Conservation (phyloP, 2,113 vertebrate genomes). For the Archilochus colubris region DNA sequence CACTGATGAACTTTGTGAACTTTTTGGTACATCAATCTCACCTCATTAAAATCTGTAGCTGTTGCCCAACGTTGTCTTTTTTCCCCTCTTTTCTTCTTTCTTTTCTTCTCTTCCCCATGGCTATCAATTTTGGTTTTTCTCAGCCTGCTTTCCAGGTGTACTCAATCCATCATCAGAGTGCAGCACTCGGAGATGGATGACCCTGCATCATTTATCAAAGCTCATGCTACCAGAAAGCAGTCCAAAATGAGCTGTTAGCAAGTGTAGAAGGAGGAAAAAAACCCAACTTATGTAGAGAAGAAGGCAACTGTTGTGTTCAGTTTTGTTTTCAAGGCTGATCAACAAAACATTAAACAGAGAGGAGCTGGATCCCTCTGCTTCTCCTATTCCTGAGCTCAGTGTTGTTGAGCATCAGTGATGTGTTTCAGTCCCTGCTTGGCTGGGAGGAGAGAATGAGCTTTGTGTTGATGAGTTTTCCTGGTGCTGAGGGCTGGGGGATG, state of each 20-base stretch:
- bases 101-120: neutral
- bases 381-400: neutral
- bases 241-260: constrained; percentile 15
- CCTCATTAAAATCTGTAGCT: neutral
- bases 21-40: neutral
- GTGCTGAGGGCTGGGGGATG: neutral
- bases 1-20: too few species aligned
- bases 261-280: neutral
- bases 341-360: neutral
- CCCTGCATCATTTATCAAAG: constrained; percentile 31
- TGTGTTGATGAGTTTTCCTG: neutral
- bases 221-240: neutral
- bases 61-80: neutral
- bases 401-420: neutral
- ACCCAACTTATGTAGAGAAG: neutral
- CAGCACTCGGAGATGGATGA: constrained; percentile 33
- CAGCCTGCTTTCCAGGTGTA: constrained; percentile 25
- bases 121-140: constrained; percentile 39
- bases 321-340: neutral
- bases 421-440: neutral
- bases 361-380: neutral
- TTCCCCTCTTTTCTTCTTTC: neutral
- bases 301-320: neutral
- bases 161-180: constrained; percentile 43
- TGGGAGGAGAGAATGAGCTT: neutral